Evolutionary conservation across 2,888 invertebrate genomes (phyloP).

Genomic region (Frankliniella intonsa): DNA sequence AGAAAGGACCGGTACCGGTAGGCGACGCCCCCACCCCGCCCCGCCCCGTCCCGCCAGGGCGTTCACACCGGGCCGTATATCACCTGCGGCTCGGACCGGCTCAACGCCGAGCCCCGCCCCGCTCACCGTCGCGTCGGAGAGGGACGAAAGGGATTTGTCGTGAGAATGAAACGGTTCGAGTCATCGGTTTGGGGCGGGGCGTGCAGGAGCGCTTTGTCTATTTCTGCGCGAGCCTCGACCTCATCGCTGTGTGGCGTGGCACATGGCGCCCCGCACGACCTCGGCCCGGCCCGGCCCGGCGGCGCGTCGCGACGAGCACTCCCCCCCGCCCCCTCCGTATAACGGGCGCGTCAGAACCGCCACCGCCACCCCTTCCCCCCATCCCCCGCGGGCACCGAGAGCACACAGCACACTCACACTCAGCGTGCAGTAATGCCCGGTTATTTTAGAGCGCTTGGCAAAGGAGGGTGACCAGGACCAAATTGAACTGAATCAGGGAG

Average conservation of each 20-base stretch:
- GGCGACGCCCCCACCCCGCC: conserved; percentile 1
- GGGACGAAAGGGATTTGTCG: neutral
- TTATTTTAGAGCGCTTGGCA: conserved; percentile 17
- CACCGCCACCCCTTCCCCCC: neutral
- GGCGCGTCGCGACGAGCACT: neutral
- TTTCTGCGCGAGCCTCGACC: conserved; percentile 9
- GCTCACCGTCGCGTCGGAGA: neutral
- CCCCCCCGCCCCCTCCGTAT: neutral
- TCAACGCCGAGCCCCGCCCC: neutral
- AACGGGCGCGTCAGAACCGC: neutral
- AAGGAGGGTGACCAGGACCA: conserved; percentile 2
- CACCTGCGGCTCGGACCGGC: neutral
- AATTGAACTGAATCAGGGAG: conserved; percentile 14
- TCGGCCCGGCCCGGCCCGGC: neutral
- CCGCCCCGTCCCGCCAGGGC: neutral
- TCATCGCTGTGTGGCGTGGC: neutral
- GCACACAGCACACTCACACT: neutral
- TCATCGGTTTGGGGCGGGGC: neutral
- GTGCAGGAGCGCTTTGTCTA: neutral
- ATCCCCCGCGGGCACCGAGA: neutral
- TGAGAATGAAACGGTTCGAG: conserved; percentile 13
- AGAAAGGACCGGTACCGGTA: too few species aligned
- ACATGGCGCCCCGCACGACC: neutral
- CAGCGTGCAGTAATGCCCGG: conserved; percentile 15
- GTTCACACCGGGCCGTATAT: neutral